A percentile compares a stretch with the other conserved stretches of the same genome.
Conservation (phyloP, 2,797 vertebrate genomes). For the Myotis daubentonii region DNA sequence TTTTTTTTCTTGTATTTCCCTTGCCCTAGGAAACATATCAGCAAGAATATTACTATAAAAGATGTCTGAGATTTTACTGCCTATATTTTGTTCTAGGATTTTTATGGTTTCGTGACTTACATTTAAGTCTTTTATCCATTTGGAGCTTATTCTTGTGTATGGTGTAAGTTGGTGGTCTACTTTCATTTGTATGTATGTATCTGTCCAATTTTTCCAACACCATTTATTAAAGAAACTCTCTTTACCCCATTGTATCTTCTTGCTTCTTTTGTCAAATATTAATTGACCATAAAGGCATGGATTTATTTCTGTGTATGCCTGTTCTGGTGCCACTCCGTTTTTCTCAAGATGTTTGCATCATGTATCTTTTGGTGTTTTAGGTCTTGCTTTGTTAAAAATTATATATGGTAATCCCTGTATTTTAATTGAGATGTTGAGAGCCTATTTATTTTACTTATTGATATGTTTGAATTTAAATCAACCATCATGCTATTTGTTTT, state of each 20-base stretch:
- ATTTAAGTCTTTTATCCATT: too few species aligned
- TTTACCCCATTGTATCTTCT: too few species aligned
- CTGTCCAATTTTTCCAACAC: too few species aligned
- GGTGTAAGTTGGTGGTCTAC: too few species aligned
- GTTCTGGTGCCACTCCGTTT: neutral
- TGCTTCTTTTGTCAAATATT: neutral
- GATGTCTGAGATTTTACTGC: neutral
- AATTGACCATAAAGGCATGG: neutral
- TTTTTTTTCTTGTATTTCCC: neutral
- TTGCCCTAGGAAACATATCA: neutral
- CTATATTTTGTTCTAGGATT: neutral
- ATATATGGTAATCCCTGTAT: neutral
- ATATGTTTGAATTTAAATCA: neutral
- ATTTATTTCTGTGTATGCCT: neutral
- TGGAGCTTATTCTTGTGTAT: too few species aligned
- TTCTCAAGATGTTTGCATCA: neutral
- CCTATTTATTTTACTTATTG: conserved; percentile 1
- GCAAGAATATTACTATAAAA: neutral
- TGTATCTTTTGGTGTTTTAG: neutral
- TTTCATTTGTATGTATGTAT: too few species aligned
- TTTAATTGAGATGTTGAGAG: neutral
- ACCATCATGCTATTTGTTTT: neutral
- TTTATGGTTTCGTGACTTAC: neutral
- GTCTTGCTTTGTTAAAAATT: conserved; percentile 14
- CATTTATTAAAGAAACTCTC: too few species aligned